Base-by-base conservation (phyloP, 53 echinoderm and acorn worm species). In the Glandiceps talaboti region DNA sequence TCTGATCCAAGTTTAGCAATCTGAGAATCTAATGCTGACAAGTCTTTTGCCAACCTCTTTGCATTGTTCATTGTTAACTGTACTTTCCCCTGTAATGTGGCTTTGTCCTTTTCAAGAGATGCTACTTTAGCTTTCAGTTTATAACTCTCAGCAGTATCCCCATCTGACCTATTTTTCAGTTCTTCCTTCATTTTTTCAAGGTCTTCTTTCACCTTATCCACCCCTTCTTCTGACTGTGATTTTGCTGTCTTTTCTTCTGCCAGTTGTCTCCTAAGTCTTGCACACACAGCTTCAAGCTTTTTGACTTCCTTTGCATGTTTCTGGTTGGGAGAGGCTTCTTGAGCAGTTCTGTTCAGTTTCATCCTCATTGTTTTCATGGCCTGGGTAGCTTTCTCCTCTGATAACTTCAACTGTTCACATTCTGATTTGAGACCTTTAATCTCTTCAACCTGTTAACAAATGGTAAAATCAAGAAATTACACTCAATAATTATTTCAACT, bases 21-120 rank as follows among this genome's bases (percentile, higher is more conserved):
- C 27, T 88, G 83, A 32, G 85, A 80, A 27, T 91, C 86, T 14
- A 88, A 81, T 27, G 31, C 84, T 1, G 83, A 83, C 1, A 87
- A 76, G 28, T 81, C 88, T 33, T 91, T 84, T 81, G 89, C 91
- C 30, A 94, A 85, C 27, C 88, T 88, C 26, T 89, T 85, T 29
- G 87, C 85, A 84, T 94, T 94, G 82, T 85, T 91, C 79, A 94
- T 84, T 64, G 91, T 86, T 14, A 94, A 76, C 83, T 91, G 87
- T n/a, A 94, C 79, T 79, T 94, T 94, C 27, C 86, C 90, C 27
- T 88, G 82, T 1, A 87, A 81, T 1, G 91, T 85, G 29, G 85
- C 92, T 77, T 92, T 94, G 82, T 92, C 91, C 73, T 90, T 89
- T 14, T 80, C 73, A 82, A 92, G 79, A 29, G 87, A 82, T 27